Base-by-base conservation (phyloP, 2,797 vertebrate genomes). In the Hemitrygon akajei region DNA sequence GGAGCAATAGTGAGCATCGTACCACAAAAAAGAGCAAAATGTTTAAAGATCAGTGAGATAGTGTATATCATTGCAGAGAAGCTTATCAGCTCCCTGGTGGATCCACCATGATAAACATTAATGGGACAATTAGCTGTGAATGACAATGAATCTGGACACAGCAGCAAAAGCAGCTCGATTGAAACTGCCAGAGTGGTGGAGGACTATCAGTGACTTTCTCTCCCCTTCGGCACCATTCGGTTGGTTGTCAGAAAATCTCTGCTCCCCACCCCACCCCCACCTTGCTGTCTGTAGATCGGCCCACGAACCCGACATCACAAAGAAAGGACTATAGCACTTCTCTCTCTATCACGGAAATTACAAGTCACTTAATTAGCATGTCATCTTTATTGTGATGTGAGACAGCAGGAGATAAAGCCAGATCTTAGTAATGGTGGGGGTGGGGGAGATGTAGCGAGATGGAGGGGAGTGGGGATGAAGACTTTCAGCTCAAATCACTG, bases 331-430 rank as follows among this genome's bases (percentile, higher is more conserved):
- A 96, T 96, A 95, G 96, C 96, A 95, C 96, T 97, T 95, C 96
- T 95, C 96, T 97, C 97, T 97, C 97, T 97, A 97, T 96, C 96
- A 96, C 95, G 96, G 96, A 97, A 97, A 97, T 97, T 97, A 97
- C 97, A 97, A 97, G 97, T 97, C 96, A 96, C 96, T 97, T 97
- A 97, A 97, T 97, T 97, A 97, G 97, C 97, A 97, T 97, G 97
- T 98, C 97, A 97, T 97, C 97, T 97, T 97, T 98, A 97, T 97
- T 96, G 97, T 95, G 91, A 97, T 97, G 97, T 97, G 97, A 97
- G 95, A 95, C 96, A 95, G 95, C 14, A 6, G 96, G 96, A 96
- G 97, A 97, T 96, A 97, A 96, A 96, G 96, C 96, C 96, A 58
- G 96, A 95, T 96, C 93, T 94, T 95, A 3, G 96, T 96, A 97